Conservation (phyloP, 2,797 vertebrate genomes). For the Threskiornis aethiopicus region DNA sequence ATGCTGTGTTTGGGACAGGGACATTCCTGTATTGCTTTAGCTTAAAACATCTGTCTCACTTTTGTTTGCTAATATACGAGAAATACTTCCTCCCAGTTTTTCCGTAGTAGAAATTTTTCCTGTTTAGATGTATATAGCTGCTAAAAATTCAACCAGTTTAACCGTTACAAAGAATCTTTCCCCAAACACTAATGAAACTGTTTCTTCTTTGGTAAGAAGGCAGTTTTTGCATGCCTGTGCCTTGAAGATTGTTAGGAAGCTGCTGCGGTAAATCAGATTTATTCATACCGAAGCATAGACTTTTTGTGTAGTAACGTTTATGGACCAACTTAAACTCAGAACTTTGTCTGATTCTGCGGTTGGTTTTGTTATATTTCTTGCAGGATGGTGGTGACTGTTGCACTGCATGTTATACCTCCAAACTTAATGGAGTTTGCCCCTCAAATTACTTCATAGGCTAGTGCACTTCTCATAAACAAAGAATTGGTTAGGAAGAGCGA, state of each 20-base stretch:
- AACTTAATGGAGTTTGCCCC: background rate
- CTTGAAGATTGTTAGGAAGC: background rate
- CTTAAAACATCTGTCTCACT: background rate
- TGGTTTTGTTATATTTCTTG: background rate
- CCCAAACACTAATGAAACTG: background rate
- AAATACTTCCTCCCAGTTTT: background rate
- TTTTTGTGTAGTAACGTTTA: background rate
- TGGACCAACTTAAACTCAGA: background rate
- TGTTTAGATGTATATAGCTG: background rate
- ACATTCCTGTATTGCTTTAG: background rate
- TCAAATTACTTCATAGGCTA: background rate
- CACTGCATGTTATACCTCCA: background rate
- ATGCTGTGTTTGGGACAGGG: background rate
- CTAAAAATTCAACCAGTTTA: background rate
- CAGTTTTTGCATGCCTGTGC: background rate
- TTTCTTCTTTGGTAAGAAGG: background rate
- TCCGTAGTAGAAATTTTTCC: background rate
- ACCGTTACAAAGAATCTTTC: background rate
- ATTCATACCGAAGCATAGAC: rapidly evolving
- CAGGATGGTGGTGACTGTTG: background rate
- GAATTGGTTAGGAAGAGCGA: background rate
- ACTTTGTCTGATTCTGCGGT: background rate
- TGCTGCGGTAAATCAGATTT: background rate
- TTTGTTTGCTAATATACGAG: background rate
- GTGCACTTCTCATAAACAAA: background rate